phyloP scores from a whole-genome alignment of 2,797 vertebrate genomes.

The Danio albolineatus region DNA sequence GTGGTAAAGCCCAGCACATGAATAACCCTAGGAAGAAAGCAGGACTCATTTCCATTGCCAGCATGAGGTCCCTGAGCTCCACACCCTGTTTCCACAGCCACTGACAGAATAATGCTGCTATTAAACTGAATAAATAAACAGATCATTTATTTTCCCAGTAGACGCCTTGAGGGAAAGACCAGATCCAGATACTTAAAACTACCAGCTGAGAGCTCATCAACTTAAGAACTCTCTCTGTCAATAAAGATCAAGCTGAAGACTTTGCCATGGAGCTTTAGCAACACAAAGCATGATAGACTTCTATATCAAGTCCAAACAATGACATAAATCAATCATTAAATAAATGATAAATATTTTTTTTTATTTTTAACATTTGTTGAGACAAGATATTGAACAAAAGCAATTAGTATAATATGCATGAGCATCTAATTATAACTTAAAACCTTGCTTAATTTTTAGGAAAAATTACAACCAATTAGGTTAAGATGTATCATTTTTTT shows the following conservation, averaged over 20 bases:
- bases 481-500: background rate
- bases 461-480: background rate
- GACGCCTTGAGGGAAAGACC: constrained; percentile 62
- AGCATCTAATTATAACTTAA: background rate
- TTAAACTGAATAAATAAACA: constrained; percentile 76
- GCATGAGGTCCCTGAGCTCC: constrained; percentile 59
- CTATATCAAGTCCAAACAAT: background rate
- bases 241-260: constrained; percentile 35
- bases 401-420: background rate
- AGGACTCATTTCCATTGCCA: constrained; percentile 73
- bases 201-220: constrained; percentile 60
- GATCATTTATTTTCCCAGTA: constrained; percentile 66
- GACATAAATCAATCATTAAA: background rate
- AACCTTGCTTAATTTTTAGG: background rate
- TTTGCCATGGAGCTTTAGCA: constrained; percentile 1
- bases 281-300: background rate
- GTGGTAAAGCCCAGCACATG: constrained; percentile 46
- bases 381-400: background rate
- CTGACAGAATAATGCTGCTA: constrained; percentile 69
- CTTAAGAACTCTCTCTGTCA: constrained; percentile 72
- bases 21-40: constrained; percentile 64
- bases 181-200: constrained; percentile 65
- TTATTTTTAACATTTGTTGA: background rate
- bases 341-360: no score
- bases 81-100: constrained; percentile 46